Evolutionary conservation across 1,140 invertebrate species (phyloP), one percentile per base, ranked within the genome.

Genomic region (Ostrea edulis): DNA sequence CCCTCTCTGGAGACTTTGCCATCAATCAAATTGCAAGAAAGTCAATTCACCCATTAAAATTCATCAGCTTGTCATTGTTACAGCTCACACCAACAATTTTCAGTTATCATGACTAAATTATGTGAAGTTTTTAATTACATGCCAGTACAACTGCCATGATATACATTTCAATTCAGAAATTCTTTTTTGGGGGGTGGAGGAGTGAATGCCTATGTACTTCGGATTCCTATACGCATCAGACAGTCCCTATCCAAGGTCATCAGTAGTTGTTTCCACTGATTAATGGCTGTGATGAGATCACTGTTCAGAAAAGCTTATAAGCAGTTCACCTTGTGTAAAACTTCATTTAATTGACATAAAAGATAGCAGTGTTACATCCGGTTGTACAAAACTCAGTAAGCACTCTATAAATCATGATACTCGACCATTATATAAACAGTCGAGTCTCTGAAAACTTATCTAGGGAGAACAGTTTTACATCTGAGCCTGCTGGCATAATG

Each of bases 281-380:
- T 77, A 77, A 77, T 77, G 25, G 68, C 25, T 77, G 22, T 9
- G 68, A 77, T 77, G 68, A 77, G 68, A 25, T 77, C 68, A 77
- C 68, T 17, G 29, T 35, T 29, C 8, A 11, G 25, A 77, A 35
- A 22, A 77, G 22, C 68, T 77, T 29, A 29, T 25, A 77, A 77
- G 68, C 55, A 35, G 68, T 25, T 77, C 22, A 77, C 68, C 68
- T 77, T 77, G 68, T 77, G 68, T 77, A 77, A 77, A 77, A 77
- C 68, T 77, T 77, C 25, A 77, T 77, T 77, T 77, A 77, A 77
- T 77, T 77, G 68, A 77, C 68, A 77, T 77, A 35, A 77, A 35
- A 29, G 68, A 77, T 77, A 77, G 22, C 11, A 35, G 25, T 29
- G 68, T 77, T 77, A 17, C 68, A 77, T 77, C 68, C 68, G 68